Conservation (phyloP, 2,113 vertebrate genomes). For the Trogon surrucura region DNA sequence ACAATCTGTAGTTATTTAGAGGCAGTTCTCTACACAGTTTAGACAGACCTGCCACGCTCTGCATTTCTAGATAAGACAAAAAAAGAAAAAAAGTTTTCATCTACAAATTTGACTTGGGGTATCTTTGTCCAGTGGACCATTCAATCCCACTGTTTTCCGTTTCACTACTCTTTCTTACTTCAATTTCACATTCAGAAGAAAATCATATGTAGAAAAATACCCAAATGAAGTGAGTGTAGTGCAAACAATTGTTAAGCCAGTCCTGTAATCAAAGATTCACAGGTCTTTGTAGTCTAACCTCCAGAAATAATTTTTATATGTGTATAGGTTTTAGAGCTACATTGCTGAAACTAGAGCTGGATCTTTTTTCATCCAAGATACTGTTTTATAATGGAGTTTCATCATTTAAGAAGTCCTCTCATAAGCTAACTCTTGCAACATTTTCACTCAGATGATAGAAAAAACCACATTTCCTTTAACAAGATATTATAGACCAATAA, state of each 20-base stretch:
- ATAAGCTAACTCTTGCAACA: neutral
- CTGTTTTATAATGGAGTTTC: neutral
- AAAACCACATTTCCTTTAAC: neutral
- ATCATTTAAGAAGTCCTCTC: neutral
- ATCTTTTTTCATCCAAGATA: neutral
- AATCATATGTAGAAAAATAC: neutral
- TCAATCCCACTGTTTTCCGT: neutral
- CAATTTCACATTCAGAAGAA: neutral
- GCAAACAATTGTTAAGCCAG: neutral
- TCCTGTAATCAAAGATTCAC: neutral
- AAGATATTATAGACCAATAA: neutral
- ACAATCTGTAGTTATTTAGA: neutral
- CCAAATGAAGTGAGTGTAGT: neutral
- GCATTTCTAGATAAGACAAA: neutral
- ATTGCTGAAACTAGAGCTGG: neutral
- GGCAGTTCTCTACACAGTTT: neutral
- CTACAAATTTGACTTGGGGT: neutral
- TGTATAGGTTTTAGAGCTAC: neutral
- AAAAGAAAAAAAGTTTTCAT: neutral
- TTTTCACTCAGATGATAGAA: neutral
- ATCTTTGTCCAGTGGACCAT: neutral
- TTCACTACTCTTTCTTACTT: neutral
- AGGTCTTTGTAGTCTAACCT: neutral
- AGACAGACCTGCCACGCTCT: neutral
- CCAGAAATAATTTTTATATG: neutral